Conservation (phyloP, 2,888 invertebrate species). For the Phyto melanocephala region DNA sequence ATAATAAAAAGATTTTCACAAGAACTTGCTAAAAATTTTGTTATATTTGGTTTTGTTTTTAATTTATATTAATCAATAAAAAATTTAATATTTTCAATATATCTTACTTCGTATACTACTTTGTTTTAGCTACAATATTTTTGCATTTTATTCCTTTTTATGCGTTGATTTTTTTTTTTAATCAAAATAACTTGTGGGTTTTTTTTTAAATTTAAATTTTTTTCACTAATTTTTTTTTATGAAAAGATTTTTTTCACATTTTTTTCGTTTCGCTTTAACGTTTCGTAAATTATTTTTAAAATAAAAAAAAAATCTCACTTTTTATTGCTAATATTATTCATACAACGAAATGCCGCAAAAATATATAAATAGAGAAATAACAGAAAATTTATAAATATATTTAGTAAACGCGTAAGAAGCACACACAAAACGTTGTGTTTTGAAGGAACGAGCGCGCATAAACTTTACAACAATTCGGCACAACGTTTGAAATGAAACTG, state of each 20-base stretch:
- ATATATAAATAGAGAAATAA: neutral
- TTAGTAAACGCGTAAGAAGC: neutral
- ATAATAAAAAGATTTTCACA: no score
- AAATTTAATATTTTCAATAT: slow-evolving; percentile 8
- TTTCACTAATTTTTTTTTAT: slow-evolving; percentile 23
- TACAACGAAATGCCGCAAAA: slow-evolving; percentile 45
- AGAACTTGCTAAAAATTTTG: no score
- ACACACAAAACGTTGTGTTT: neutral
- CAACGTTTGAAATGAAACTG: slow-evolving; percentile 77
- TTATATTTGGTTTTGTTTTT: no score
- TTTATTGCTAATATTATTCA: slow-evolving; percentile 19
- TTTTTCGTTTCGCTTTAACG: slow-evolving; percentile 56
- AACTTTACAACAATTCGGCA: slow-evolving; percentile 69
- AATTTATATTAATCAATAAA: slow-evolving; percentile 22
- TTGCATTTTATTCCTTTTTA: slow-evolving; percentile 4
- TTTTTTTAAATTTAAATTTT: neutral
- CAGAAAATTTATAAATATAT: neutral
- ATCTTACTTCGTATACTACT: slow-evolving; percentile 36
- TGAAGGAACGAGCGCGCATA: slow-evolving; percentile 32
- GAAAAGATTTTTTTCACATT: slow-evolving; percentile 16
- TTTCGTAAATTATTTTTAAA: slow-evolving; percentile 23
- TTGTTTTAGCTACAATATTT: slow-evolving; percentile 65
- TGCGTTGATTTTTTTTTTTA: slow-evolving; percentile 7
- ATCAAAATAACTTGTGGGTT: neutral
- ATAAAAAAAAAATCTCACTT: neutral